phyloP scores from a whole-genome alignment of 1,140 invertebrate genomes.

The Battus philenor region DNA sequence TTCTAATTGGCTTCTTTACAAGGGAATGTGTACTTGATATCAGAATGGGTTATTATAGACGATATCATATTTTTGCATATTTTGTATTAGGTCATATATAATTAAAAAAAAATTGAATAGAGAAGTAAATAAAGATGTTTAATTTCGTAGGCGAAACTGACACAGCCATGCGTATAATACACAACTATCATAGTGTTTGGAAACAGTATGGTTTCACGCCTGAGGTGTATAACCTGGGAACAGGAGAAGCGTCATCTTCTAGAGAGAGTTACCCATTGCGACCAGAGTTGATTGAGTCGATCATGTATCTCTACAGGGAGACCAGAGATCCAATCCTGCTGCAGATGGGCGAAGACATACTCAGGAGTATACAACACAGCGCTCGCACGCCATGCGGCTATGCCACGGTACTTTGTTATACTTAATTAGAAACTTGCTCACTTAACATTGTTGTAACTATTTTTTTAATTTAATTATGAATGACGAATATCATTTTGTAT shows the following conservation, averaged over 20 bases:
- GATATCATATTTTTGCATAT: too few relatives aligned
- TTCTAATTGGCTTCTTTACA: too few relatives aligned
- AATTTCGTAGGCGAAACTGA: conserved; percentile 87
- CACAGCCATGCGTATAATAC: conserved; percentile 93
- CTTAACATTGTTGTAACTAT: too few relatives aligned
- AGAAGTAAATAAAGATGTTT: too few relatives aligned
- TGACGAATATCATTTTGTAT: too few relatives aligned
- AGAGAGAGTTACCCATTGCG: conserved; percentile 96
- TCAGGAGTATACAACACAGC: conserved; percentile 92
- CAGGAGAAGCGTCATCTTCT: conserved; percentile 87
- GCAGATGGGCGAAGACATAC: conserved; percentile 92
- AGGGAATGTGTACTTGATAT: too few relatives aligned
- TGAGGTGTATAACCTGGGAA: conserved; percentile 97
- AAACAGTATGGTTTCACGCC: conserved; percentile 97
- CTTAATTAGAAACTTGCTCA: too few relatives aligned
- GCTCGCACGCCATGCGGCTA: conserved; percentile 96
- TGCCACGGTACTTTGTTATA: conserved; percentile 97
- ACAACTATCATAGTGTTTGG: conserved; percentile 98
- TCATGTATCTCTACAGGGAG: conserved; percentile 97
- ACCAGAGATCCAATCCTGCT: conserved; percentile 95
- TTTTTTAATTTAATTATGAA: too few relatives aligned
- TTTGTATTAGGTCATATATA: too few relatives aligned
- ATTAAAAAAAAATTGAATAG: too few relatives aligned
- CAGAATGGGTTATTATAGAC: too few relatives aligned
- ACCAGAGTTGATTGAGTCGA: conserved; percentile 96